Evolutionary conservation across 2,797 vertebrate genomes (phyloP).

Genomic region (Coregonus sp.): DNA sequence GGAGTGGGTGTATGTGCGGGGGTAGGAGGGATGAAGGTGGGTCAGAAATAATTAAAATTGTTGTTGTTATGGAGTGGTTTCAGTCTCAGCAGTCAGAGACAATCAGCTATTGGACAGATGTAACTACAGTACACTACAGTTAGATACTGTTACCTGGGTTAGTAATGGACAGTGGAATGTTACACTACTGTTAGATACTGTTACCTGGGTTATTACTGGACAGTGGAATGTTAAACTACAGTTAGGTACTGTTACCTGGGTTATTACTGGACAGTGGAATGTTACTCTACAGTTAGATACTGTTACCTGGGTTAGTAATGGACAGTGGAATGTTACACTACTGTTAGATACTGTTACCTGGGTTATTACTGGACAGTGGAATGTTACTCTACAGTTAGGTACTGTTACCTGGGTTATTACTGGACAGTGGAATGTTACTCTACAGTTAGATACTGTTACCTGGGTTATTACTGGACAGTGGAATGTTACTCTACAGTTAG

Average conservation of each 20-base stretch:
- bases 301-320: slow-evolving; percentile 25
- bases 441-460: too few species aligned
- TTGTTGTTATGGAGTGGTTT: slow-evolving; percentile 60
- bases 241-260: too few species aligned
- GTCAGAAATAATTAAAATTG: slow-evolving; percentile 66
- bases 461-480: too few species aligned
- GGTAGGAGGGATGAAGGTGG: slow-evolving; percentile 31
- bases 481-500: too few species aligned
- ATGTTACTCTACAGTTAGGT: slow-evolving; percentile 28
- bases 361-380: slow-evolving; percentile 56
- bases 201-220: too few species aligned
- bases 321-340: slow-evolving; percentile 57
- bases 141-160: neutral
- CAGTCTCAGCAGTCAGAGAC: slow-evolving; percentile 55
- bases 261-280: too few species aligned
- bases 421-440: slow-evolving; percentile 57
- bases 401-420: slow-evolving; percentile 22
- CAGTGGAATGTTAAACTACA: too few species aligned
- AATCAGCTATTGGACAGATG: slow-evolving; percentile 59
- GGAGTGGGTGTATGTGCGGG: slow-evolving; percentile 41
- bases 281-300: too few species aligned
- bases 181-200: neutral
- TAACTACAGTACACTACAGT: slow-evolving; percentile 31
- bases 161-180: slow-evolving; percentile 61
- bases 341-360: too few species aligned